phyloP scores from a whole-genome alignment of 2,888 invertebrate species.

The Pseudoips prasinana region DNA sequence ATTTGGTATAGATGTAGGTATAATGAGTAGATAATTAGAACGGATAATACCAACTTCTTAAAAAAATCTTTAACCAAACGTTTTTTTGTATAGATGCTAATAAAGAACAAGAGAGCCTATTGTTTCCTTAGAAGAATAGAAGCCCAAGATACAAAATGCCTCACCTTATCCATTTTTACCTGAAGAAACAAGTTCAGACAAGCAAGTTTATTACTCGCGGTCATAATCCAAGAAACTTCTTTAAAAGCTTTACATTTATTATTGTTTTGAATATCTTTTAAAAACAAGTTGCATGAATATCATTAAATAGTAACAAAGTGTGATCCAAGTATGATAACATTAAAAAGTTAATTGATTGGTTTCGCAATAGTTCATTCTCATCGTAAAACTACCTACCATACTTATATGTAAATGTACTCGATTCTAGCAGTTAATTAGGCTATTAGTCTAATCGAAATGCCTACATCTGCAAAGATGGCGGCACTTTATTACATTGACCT shows the following conservation, averaged over 20 bases:
- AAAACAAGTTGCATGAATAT: too few relatives aligned
- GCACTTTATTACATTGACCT: background rate
- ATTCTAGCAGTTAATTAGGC: constrained; percentile 4
- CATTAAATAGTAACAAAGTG: too few relatives aligned
- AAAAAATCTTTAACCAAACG: too few relatives aligned
- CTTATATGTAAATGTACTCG: background rate
- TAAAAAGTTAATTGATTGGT: background rate
- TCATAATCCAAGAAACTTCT: constrained; percentile 7
- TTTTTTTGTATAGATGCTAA: too few relatives aligned
- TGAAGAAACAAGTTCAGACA: constrained; percentile 46
- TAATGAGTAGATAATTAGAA: constrained; percentile 1
- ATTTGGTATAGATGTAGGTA: too few relatives aligned
- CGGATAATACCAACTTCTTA: too few relatives aligned
- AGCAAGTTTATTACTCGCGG: constrained; percentile 15
- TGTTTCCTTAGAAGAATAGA: constrained; percentile 26
- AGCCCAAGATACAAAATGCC: constrained; percentile 17
- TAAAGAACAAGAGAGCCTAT: constrained; percentile 15
- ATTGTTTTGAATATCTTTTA: too few relatives aligned
- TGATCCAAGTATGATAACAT: too few relatives aligned
- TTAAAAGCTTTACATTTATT: too few relatives aligned
- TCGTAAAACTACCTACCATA: too few relatives aligned
- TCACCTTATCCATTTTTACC: constrained; percentile 42
- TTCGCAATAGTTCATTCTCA: constrained; percentile 8
- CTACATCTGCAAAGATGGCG: constrained; percentile 9
- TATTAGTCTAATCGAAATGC: constrained; percentile 11